A percentile compares a stretch with the other conserved stretches of the same genome.
Evolutionary conservation across 1,140 invertebrate species (phyloP).

Genomic region (Battus philenor): DNA sequence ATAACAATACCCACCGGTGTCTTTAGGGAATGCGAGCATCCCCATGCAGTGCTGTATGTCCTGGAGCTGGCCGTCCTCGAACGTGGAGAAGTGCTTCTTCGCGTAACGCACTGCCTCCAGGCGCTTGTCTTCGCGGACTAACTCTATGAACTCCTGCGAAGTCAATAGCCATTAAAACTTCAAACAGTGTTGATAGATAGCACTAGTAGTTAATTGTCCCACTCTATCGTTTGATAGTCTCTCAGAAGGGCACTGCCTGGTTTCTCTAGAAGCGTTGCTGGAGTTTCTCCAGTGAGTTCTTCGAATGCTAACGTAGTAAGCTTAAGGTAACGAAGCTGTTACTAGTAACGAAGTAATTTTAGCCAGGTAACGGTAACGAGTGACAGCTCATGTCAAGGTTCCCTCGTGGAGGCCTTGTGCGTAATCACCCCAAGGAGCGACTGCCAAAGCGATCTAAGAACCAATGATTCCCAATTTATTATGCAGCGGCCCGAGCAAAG

Average conservation of each 20-base stretch:
- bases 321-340: no score
- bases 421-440: no score
- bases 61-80: constrained; percentile 90
- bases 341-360: no score
- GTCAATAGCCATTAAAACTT: no score
- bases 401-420: no score
- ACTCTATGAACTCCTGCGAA: constrained; percentile 92
- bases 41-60: constrained; percentile 97
- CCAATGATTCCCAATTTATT: no score
- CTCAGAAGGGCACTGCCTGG: not conserved
- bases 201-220: not conserved
- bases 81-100: constrained; percentile 92
- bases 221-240: not conserved
- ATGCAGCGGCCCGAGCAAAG: no score
- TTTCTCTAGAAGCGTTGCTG: not conserved
- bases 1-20: constrained; percentile 83
- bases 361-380: no score
- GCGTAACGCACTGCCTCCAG: constrained; percentile 96
- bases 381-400: no score
- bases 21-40: constrained; percentile 91
- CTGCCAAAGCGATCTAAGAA: no score
- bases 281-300: not conserved
- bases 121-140: constrained; percentile 90
- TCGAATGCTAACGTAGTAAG: no score
- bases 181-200: no score